Percentiles rank a stretch among this genome's conserved stretches.
Evolutionary conservation across 2,888 invertebrate genomes (phyloP).

Genomic region (Pseudococcus viburni): DNA sequence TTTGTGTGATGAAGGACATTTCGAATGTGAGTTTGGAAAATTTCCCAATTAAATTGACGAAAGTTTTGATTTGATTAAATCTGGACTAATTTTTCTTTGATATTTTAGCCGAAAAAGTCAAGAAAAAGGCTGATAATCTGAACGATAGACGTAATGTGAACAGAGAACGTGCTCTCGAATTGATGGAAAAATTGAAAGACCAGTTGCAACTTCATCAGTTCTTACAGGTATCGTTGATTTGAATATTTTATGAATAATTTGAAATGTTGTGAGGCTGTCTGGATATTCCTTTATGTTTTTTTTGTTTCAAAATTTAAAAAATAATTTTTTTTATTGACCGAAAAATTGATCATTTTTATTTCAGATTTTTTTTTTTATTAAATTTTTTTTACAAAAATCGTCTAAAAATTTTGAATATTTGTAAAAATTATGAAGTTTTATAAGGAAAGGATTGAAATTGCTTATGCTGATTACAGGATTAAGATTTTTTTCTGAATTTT

Average conservation of each 20-base stretch:
- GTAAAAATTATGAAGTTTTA: no score
- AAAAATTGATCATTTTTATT: no score
- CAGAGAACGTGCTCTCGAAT: constrained; percentile 89
- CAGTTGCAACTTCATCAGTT: constrained; percentile 97
- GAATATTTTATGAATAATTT: not conserved
- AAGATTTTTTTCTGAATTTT: no score
- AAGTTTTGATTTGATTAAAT: not conserved
- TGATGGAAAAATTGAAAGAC: constrained; percentile 94
- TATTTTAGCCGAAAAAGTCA: constrained; percentile 86
- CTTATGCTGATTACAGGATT: no score
- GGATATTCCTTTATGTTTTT: no score
- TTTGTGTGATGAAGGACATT: constrained; percentile 92
- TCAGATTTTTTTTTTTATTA: no score
- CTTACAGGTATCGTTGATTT: constrained; percentile 73
- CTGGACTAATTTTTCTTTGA: not conserved
- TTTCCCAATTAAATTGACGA: not conserved
- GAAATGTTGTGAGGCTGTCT: no score
- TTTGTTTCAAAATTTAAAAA: no score
- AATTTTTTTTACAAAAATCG: no score
- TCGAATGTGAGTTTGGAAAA: constrained; percentile 76
- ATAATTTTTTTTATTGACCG: no score
- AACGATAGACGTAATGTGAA: constrained; percentile 91
- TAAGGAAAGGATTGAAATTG: no score
- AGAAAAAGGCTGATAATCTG: constrained; percentile 95
- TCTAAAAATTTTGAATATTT: no score